Conservation (phyloP, 2,888 invertebrate species). For the Nemotelus pantherinus region DNA sequence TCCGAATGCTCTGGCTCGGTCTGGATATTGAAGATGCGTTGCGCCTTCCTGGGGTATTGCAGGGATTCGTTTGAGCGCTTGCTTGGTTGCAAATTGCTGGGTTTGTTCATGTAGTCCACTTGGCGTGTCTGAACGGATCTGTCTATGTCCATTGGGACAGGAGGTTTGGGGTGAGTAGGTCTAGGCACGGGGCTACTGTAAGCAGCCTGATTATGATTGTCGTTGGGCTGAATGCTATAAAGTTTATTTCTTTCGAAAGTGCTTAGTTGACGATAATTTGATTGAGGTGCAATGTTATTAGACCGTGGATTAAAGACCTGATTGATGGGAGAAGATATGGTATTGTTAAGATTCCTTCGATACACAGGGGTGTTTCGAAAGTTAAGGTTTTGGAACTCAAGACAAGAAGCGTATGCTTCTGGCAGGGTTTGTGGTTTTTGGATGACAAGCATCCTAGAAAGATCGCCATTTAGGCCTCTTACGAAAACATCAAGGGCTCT, state of each 20-base stretch:
- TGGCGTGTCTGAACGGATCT: too few species aligned
- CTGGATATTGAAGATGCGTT: background rate
- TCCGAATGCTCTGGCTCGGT: too few species aligned
- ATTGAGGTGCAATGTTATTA: too few species aligned
- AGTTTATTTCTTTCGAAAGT: background rate
- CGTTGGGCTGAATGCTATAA: background rate
- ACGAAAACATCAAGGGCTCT: slow-evolving; percentile 12
- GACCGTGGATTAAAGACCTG: too few species aligned
- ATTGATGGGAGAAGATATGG: background rate
- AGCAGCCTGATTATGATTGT: too few species aligned
- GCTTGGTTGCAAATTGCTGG: too few species aligned
- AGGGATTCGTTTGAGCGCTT: too few species aligned
- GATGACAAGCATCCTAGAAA: slow-evolving; percentile 26
- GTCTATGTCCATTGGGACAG: too few species aligned
- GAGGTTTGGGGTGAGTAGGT: slow-evolving; percentile 5
- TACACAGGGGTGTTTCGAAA: slow-evolving; percentile 20
- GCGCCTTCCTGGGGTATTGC: too few species aligned
- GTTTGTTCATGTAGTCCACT: too few species aligned
- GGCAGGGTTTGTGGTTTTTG: slow-evolving; percentile 40
- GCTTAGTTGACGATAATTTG: background rate
- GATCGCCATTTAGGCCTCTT: slow-evolving; percentile 33
- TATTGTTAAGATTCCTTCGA: slow-evolving; percentile 1
- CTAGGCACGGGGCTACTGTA: background rate
- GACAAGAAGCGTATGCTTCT: slow-evolving; percentile 36
- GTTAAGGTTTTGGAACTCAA: slow-evolving; percentile 37